A percentile compares a stretch with the other conserved stretches of the same genome.
Evolutionary conservation across 2,797 vertebrate species (phyloP).

Genomic region (Gallinago nigripennis): DNA sequence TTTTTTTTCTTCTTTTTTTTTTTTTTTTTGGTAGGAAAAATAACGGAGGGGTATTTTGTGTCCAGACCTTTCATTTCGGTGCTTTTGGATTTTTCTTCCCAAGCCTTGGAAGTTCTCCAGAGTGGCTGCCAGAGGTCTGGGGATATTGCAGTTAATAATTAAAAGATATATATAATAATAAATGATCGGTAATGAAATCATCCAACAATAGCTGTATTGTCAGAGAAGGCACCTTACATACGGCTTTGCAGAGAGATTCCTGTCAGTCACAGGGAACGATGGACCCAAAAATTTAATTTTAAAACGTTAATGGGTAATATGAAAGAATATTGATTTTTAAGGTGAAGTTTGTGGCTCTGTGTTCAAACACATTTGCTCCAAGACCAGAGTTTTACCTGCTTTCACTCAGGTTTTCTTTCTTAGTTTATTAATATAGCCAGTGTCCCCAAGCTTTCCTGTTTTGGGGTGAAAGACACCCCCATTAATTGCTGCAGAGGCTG

Average conservation of each 20-base stretch:
- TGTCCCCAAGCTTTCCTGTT: neutral
- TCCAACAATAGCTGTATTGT: neutral
- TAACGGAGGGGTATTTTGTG: neutral
- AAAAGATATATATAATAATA: neutral
- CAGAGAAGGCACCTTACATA: neutral
- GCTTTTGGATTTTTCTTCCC: neutral
- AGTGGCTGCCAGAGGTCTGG: neutral
- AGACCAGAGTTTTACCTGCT: neutral
- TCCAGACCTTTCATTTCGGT: neutral
- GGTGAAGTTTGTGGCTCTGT: neutral
- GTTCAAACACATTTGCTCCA: neutral
- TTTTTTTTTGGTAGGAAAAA: neutral
- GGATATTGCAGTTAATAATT: constrained; percentile 48
- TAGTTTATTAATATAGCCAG: neutral
- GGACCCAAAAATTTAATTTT: neutral
- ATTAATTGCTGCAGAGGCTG: neutral
- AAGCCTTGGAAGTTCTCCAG: neutral
- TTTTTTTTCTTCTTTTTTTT: fast-evolving
- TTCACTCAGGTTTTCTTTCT: neutral
- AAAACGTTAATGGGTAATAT: neutral
- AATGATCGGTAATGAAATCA: constrained; percentile 41
- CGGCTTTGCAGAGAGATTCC: neutral
- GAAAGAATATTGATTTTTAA: neutral
- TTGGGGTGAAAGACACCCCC: neutral
- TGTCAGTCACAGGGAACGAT: neutral